These are phyloP conservation scores for Cheilosia vernalis DNA, from an alignment of 2,888 invertebrate species.

Conservation along the genomic window DNA sequence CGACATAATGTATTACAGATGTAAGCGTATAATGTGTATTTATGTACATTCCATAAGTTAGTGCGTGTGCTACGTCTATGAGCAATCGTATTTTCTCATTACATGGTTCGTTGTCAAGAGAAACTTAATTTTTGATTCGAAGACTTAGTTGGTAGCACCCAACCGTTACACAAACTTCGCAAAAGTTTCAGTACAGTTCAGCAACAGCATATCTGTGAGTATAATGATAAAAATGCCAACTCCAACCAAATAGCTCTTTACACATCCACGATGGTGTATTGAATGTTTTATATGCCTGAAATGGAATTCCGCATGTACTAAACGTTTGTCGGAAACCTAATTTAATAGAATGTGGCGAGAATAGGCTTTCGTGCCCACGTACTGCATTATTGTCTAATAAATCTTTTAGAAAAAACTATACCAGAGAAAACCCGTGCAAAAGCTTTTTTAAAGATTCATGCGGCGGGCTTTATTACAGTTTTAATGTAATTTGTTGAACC, in stretches of 20 bases:
- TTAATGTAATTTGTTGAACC: too few species aligned
- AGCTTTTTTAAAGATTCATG: too few species aligned
- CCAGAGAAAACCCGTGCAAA: too few species aligned
- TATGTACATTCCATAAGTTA: too few species aligned
- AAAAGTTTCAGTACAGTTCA: neutral
- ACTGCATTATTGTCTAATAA: neutral
- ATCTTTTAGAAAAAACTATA: neutral
- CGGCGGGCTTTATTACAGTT: too few species aligned
- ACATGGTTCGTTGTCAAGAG: constrained; percentile 1
- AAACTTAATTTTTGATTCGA: constrained; percentile 45
- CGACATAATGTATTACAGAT: too few species aligned
- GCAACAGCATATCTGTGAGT: neutral
- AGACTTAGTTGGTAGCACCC: constrained; percentile 24
- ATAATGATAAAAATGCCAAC: neutral
- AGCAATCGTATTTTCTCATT: neutral
- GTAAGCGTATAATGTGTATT: too few species aligned
- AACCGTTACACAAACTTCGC: constrained; percentile 2
- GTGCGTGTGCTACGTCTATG: neutral
- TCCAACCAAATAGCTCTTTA: neutral
- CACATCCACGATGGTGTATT: neutral
- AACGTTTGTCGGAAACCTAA: neutral
- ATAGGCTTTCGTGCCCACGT: neutral
- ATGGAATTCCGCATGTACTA: too few species aligned
- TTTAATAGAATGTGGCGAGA: neutral
- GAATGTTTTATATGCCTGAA: neutral